Evolutionary conservation across 2,113 vertebrate genomes (phyloP), one percentile per base, ranked within the genome.

Genomic region (Ranitomeya variabilis): DNA sequence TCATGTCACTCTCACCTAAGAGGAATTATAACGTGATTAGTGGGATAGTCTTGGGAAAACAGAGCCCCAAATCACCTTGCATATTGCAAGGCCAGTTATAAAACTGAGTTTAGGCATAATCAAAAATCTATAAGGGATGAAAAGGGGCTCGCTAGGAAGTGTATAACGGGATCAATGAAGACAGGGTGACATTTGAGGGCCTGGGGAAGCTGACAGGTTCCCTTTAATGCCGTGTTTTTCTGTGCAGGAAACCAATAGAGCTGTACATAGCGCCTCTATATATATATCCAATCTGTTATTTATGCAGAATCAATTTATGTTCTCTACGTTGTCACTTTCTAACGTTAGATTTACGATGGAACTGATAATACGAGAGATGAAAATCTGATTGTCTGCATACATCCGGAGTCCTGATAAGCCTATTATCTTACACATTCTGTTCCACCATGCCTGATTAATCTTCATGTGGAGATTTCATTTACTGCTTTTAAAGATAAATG

Each of bases 381-480:
- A 84, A 84, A 51, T 64, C 64, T 54, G 66, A 69, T 52, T 71
- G 60, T 84, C 60, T 84, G 82, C 14, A 54, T 67, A 71, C 45
- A 71, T 69, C 82, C 66, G 23, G 60, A 52, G 45, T 10, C 18
- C 81, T 83, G 80, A 83, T 83, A 83, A 83, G 31, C 37, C 4
- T 83, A 83, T 84, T 84, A 71, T 84, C 45, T 71, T 71, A 71
- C n/a, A 55, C 45, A 83, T 69, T 71, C 82, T 55, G 21, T 18
- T 15, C 51, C 51, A 84, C 45, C 64, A 71, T 23, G 82, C 82
- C 45, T 55, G 82, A 71, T 69, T 84, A 71, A 84, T 84, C 82
- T 84, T 84, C 82, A 55, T 71, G 15, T 69, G 15, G n/a, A 54
- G 69, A 60, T 85, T 52, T 76, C 69, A 37, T 85, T 85, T 85